Evolutionary conservation across 2,888 invertebrate species (phyloP), one percentile per base, ranked within the genome.

Genomic region (Ditylenchus weischeri): DNA sequence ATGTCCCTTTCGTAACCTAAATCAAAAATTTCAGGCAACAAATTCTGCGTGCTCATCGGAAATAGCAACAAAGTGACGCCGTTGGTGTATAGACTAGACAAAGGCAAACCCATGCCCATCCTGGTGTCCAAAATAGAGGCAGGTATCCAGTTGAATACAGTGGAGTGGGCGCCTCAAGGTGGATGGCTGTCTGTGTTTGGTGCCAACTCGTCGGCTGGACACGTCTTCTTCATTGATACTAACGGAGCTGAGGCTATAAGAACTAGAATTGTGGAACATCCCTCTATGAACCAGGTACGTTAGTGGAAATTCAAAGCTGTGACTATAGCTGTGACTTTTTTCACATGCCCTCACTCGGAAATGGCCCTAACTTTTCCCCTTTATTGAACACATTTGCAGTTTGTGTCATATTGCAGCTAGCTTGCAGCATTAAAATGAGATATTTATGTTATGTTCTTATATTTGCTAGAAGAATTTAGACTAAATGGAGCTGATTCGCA

Each of bases 31-130:
- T 88, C 92, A 10, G 96, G 96, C 2, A 90, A 89, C 61, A 95
- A 94, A 84, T 96, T 98, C 85, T 90, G 93, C 0, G 92, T 95
- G 66, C 93, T 98, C 73, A 93, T 95, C 76, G 96, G 96, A 0
- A 72, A 69, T 57, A 69, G 66, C 10, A 75, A 75, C 64, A 82
- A 78, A 62, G 74, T 74, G 18, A 79, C 77, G n/a, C 81, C 80
- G 15, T 70, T 76, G 48, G 72, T 81, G 51, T 82, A 78, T 69
- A 71, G 72, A 19, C 75, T 81, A 64, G 81, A 81, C 62, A 68
- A 77, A 43, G 76, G 73, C 29, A 79, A 77, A 61, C 77, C 78
- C 58, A 72, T 69, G 6, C 81, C 81, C 7, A 73, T 76, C 54
- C 65, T 78, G 47, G 70, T 80, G 13, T 75, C 78, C 61, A 79